Evolutionary conservation across 2,797 vertebrate genomes (phyloP).

Genomic region (Clarias pachynema): DNA sequence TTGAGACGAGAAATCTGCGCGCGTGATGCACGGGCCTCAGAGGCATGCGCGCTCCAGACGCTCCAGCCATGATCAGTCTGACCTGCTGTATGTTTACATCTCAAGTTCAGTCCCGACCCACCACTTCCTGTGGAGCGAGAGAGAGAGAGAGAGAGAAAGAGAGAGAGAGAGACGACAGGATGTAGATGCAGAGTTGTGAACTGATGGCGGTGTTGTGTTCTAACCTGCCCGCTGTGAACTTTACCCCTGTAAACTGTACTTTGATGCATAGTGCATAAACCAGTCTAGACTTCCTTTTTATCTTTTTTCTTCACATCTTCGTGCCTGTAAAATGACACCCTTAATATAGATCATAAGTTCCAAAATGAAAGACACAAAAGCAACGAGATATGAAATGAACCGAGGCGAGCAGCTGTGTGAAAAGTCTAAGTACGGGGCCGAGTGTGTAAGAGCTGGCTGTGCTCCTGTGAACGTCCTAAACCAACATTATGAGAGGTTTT

Average conservation of each 20-base stretch:
- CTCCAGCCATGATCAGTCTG: conserved; percentile 24
- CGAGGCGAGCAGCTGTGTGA: background rate
- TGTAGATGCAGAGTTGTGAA: conserved; percentile 23
- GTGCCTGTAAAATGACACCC: background rate
- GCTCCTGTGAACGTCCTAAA: background rate
- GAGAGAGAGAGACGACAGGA: background rate
- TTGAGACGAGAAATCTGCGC: conserved; percentile 20
- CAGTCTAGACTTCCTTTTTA: background rate
- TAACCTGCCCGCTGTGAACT: background rate
- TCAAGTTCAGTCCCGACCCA: conserved; percentile 27
- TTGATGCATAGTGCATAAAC: background rate
- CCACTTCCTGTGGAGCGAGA: conserved; percentile 28
- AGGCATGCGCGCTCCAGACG: conserved; percentile 30
- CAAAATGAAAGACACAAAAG: background rate
- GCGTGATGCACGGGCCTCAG: background rate
- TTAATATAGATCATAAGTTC: background rate
- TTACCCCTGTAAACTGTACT: background rate
- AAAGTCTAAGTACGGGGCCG: no score
- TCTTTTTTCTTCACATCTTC: background rate
- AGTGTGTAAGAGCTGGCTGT: background rate
- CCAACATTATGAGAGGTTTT: background rate
- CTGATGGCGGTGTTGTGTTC: background rate
- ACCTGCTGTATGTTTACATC: conserved; percentile 30
- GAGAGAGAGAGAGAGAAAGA: background rate
- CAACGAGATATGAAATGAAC: background rate